A percentile compares a stretch with the other conserved stretches of the same genome.
These are phyloP conservation scores for Heterochromis multidens DNA, from an alignment of 2,113 vertebrate genomes.

Conservation along the genomic window DNA sequence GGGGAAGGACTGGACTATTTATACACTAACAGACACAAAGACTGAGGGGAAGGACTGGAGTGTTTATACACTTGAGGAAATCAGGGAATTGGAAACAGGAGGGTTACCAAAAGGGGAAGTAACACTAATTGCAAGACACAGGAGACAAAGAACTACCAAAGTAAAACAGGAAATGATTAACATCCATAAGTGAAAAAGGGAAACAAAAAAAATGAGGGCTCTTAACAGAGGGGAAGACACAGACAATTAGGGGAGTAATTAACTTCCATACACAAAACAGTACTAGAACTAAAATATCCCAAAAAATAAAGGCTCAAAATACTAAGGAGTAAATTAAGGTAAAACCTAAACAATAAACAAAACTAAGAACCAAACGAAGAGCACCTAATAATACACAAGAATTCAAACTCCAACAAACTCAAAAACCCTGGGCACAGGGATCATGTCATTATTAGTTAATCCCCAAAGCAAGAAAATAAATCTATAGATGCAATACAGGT, in stretches of 20 bases:
- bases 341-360: too few relatives aligned
- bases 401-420: not conserved
- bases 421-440: not conserved
- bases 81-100: not conserved
- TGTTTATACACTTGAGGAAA: not conserved
- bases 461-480: not conserved
- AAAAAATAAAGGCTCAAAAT: too few relatives aligned
- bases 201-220: not conserved
- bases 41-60: not conserved
- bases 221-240: too few relatives aligned
- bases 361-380: too few relatives aligned
- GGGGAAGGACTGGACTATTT: not conserved
- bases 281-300: too few relatives aligned
- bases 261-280: too few relatives aligned
- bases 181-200: accelerated
- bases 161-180: not conserved
- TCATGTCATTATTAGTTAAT: not conserved
- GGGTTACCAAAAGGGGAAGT: accelerated
- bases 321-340: too few relatives aligned
- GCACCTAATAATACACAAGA: not conserved
- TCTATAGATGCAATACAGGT: not conserved
- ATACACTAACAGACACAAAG: not conserved
- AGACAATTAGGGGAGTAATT: too few relatives aligned
- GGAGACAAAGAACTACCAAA: not conserved
- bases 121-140: not conserved